Conservation (phyloP, 2,888 invertebrate genomes). For the Rhamnusium bicolor region DNA sequence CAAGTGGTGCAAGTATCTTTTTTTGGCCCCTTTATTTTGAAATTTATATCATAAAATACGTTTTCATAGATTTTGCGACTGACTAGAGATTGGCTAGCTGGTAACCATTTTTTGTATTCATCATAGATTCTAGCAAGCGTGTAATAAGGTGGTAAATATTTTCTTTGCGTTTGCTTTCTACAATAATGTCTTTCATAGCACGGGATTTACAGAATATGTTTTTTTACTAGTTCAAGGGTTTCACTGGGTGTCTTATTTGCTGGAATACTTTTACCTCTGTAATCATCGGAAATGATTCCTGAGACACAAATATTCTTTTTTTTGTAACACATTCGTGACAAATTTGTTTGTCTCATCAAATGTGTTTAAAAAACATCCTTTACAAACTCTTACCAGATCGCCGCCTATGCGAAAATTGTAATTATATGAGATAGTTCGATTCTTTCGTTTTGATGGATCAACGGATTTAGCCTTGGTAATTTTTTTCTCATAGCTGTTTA, state of each 20-base stretch:
- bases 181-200: constrained; percentile 12
- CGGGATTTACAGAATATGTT: constrained; percentile 18
- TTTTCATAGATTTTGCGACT: constrained; percentile 27
- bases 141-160: constrained; percentile 1
- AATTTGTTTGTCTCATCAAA: constrained; percentile 24
- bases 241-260: constrained; percentile 23
- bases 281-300: constrained; percentile 14
- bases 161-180: not conserved
- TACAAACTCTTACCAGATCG: constrained; percentile 16
- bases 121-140: constrained; percentile 6
- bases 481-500: not conserved
- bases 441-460: not conserved
- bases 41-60: constrained; percentile 6
- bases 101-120: constrained; percentile 6
- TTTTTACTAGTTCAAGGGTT: not conserved
- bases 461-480: not conserved
- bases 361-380: constrained; percentile 10
- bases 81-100: constrained; percentile 1
- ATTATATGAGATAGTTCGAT: not conserved
- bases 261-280: not conserved
- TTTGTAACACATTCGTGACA: constrained; percentile 21
- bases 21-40: constrained; percentile 32
- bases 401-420: not conserved
- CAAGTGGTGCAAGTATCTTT: constrained; percentile 37
- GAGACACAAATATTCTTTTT: constrained; percentile 4